Percentiles rank a stretch among this genome's conserved stretches.
Evolutionary conservation across 2,113 vertebrate genomes (phyloP).

Genomic region (Genyomyrus donnyi): DNA sequence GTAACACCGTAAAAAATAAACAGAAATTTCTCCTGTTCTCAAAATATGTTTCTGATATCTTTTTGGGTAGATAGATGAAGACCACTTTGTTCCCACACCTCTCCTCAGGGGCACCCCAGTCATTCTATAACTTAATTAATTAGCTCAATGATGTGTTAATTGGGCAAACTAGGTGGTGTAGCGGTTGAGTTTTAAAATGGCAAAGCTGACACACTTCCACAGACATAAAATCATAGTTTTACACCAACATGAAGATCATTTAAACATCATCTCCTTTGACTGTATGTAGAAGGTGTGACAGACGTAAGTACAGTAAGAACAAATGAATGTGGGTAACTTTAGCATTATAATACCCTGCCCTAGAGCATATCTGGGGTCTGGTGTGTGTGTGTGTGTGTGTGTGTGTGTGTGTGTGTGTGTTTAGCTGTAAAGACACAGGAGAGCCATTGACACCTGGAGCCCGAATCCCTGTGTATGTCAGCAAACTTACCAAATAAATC

Average conservation of each 20-base stretch:
- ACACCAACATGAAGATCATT: not conserved
- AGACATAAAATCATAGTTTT: not conserved
- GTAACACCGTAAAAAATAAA: not conserved
- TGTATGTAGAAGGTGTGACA: not conserved
- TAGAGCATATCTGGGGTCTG: not conserved
- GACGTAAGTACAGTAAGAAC: not conserved
- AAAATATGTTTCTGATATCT: not conserved
- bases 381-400: not conserved
- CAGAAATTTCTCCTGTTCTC: not conserved
- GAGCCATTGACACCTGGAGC: not conserved
- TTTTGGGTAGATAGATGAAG: not conserved
- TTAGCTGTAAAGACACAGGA: not conserved
- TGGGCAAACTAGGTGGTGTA: not conserved
- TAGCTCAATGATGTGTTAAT: not conserved
- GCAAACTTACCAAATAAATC: not conserved
- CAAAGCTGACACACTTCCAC: not conserved
- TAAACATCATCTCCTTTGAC: too few relatives aligned
- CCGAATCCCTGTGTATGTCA: not conserved
- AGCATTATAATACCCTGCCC: not conserved
- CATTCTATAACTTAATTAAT: not conserved
- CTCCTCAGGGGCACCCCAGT: not conserved
- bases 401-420: not conserved
- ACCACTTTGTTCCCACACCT: not conserved
- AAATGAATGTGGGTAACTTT: not conserved
- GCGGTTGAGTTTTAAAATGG: not conserved